Percentiles rank a stretch among this genome's conserved stretches.
Evolutionary conservation across 1,140 invertebrate species (phyloP).

Genomic region (Drosophila nebulosa): DNA sequence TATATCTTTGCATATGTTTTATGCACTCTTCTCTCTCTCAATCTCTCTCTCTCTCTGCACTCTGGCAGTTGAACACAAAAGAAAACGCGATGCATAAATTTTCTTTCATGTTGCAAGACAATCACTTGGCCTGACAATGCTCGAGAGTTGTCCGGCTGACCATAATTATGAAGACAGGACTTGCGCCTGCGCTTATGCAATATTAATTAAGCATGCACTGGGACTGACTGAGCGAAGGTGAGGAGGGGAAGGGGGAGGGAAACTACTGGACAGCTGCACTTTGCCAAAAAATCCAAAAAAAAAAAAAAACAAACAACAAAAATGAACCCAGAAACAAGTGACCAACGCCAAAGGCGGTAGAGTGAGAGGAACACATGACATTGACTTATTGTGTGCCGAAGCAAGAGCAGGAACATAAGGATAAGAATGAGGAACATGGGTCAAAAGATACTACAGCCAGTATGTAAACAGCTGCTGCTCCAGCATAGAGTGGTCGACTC

Average conservation of each 20-base stretch:
- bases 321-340: not conserved
- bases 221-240: conserved; percentile 4
- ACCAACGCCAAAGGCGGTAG: conserved; percentile 2
- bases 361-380: conserved; percentile 42
- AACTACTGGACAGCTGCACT: not conserved
- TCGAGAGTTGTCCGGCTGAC: not conserved
- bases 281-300: conserved; percentile 13
- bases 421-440: not conserved
- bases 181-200: conserved; percentile 65
- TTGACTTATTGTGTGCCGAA: conserved; percentile 59
- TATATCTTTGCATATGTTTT: not conserved
- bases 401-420: conserved; percentile 14
- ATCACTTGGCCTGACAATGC: not conserved
- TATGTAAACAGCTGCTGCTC: conserved; percentile 14
- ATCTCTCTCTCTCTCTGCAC: too few relatives aligned
- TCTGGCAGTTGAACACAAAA: conserved; percentile 34
- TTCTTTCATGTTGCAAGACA: conserved; percentile 25
- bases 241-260: not conserved
- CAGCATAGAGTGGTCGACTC: conserved; percentile 9
- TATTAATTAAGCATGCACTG: conserved; percentile 69
- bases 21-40: not conserved
- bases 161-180: conserved; percentile 55
- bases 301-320: not conserved
- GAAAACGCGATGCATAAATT: conserved; percentile 59
- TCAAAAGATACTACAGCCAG: conserved; percentile 9